Conservation (phyloP, 2,888 invertebrate species). For the Drosophila kanekoi region DNA sequence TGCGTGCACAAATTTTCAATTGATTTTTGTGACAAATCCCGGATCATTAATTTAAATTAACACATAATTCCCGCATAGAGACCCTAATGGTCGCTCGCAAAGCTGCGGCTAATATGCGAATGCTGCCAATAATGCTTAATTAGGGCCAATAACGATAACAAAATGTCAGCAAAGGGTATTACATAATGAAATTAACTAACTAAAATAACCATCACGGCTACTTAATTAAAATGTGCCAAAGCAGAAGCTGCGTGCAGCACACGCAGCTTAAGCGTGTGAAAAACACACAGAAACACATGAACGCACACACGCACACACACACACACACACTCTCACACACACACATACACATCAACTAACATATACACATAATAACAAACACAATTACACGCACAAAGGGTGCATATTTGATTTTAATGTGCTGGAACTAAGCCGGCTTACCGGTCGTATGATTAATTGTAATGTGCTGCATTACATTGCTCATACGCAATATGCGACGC, state of each 20-base stretch:
- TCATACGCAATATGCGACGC: slow-evolving; percentile 28
- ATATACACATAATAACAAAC: slow-evolving; percentile 12
- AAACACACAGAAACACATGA: slow-evolving; percentile 21
- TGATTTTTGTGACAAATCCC: slow-evolving; percentile 41
- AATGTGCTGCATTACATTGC: slow-evolving; percentile 70
- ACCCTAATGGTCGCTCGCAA: slow-evolving; percentile 51
- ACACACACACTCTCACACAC: slow-evolving; percentile 8
- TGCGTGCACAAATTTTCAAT: slow-evolving; percentile 36
- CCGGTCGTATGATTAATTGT: slow-evolving; percentile 76
- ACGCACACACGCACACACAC: slow-evolving; percentile 7
- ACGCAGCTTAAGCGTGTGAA: slow-evolving; percentile 56
- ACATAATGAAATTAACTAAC: slow-evolving; percentile 77
- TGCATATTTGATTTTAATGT: slow-evolving; percentile 72
- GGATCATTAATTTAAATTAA: slow-evolving; percentile 67
- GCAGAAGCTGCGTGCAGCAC: slow-evolving; percentile 38
- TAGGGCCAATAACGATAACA: slow-evolving; percentile 74
- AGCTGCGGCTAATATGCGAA: slow-evolving; percentile 67
- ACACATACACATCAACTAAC: background rate
- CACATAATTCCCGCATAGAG: slow-evolving; percentile 61
- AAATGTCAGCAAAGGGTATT: slow-evolving; percentile 50
- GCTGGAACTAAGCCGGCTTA: slow-evolving; percentile 70
- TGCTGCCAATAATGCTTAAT: slow-evolving; percentile 74
- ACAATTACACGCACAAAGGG: slow-evolving; percentile 50
- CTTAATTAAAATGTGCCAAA: slow-evolving; percentile 72
- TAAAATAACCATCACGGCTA: slow-evolving; percentile 66